These are phyloP conservation scores for Serripes groenlandicus DNA, from an alignment of 2,888 invertebrate species.

Conservation along the genomic window DNA sequence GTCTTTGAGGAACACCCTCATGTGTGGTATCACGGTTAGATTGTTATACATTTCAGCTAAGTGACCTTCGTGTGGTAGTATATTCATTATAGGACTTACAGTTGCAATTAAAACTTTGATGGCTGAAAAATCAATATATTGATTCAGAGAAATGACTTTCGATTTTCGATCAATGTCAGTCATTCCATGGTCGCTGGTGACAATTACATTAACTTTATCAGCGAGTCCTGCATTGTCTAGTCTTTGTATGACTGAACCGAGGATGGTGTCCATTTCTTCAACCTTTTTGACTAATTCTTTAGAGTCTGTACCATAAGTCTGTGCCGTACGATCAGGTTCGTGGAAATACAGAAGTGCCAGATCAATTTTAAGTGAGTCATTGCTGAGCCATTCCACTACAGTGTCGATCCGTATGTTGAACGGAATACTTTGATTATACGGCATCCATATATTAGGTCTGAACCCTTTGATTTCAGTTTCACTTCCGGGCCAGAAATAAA, in stretches of 20 bases:
- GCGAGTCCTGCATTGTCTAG: slow-evolving; percentile 53
- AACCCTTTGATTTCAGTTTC: slow-evolving; percentile 87
- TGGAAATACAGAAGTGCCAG: slow-evolving; percentile 78
- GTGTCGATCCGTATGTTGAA: slow-evolving; percentile 89
- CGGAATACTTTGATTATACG: slow-evolving; percentile 86
- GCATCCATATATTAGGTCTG: slow-evolving; percentile 82
- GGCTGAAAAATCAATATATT: slow-evolving; percentile 60
- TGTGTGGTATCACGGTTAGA: slow-evolving; percentile 65
- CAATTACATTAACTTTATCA: slow-evolving; percentile 77
- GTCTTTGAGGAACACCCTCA: slow-evolving; percentile 88
- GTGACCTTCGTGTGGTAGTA: slow-evolving; percentile 61
- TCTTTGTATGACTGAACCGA: slow-evolving; percentile 70
- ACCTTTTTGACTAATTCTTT: slow-evolving; percentile 66
- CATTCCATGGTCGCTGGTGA: slow-evolving; percentile 84
- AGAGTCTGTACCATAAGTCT: slow-evolving; percentile 76
- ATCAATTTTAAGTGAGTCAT: slow-evolving; percentile 58
- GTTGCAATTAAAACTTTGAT: slow-evolving; percentile 50
- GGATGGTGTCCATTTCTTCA: slow-evolving; percentile 72
- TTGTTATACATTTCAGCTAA: slow-evolving; percentile 66
- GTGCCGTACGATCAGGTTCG: slow-evolving; percentile 80
- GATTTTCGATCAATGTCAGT: slow-evolving; percentile 64
- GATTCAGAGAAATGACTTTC: slow-evolving; percentile 61
- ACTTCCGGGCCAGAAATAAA: slow-evolving; percentile 90
- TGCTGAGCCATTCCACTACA: slow-evolving; percentile 86
- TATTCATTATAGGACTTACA: slow-evolving; percentile 63